Conservation (phyloP, 2,888 invertebrate genomes). For the Lysandra bellargus region DNA sequence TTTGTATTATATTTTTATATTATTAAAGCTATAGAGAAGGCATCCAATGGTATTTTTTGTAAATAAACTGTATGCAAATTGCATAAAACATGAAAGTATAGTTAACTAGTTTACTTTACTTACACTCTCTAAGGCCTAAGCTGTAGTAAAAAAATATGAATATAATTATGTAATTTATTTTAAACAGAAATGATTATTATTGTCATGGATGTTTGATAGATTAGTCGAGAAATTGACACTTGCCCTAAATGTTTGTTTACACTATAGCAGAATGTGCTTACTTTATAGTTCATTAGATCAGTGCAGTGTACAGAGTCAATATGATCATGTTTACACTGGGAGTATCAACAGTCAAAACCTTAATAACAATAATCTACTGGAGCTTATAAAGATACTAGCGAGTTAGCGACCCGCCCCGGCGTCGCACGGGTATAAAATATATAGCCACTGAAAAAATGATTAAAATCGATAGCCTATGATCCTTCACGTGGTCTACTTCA, state of each 20-base stretch:
- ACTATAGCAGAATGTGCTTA: conserved; percentile 47
- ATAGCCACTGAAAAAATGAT: too few species aligned
- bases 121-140: background rate
- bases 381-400: background rate
- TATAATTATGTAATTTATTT: background rate
- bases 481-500: too few species aligned
- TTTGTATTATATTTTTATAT: too few species aligned
- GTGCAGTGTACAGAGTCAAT: conserved; percentile 36
- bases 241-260: conserved; percentile 49
- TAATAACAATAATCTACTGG: conserved; percentile 28
- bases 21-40: too few species aligned
- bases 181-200: background rate
- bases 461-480: too few species aligned
- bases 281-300: conserved; percentile 43
- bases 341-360: conserved; percentile 32
- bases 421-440: too few species aligned
- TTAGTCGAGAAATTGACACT: conserved; percentile 45
- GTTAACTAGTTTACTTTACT: too few species aligned
- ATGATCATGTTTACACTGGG: conserved; percentile 38
- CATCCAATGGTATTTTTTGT: too few species aligned
- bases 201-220: background rate
- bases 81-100: too few species aligned
- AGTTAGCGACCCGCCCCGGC: too few species aligned
- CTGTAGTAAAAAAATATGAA: too few species aligned
- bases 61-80: too few species aligned